These are phyloP conservation scores for Phaonia tiefii DNA, from an alignment of 2,888 invertebrate species.

Conservation along the genomic window DNA sequence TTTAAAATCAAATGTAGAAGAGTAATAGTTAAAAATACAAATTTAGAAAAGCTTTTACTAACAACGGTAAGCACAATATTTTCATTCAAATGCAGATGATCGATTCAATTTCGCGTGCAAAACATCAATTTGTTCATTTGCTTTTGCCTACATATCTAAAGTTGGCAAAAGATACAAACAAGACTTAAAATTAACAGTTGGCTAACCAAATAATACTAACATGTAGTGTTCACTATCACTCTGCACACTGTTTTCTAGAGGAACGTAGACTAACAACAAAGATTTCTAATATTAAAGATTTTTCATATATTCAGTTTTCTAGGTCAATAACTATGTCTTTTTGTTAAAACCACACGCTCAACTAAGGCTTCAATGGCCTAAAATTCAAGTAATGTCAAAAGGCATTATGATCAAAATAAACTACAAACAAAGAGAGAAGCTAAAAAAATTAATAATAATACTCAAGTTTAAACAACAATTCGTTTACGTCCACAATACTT, in stretches of 20 bases:
- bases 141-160: too few species aligned
- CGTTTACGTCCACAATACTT: too few species aligned
- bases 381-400: not conserved
- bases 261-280: too few species aligned
- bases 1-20: too few species aligned
- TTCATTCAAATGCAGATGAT: too few species aligned
- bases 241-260: not conserved
- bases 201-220: slow-evolving; percentile 16
- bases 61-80: too few species aligned
- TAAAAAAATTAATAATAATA: slow-evolving; percentile 1
- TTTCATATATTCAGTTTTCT: not conserved
- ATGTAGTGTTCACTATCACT: not conserved
- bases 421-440: not conserved
- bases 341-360: slow-evolving; percentile 8
- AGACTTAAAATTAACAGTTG: too few species aligned
- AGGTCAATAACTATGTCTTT: slow-evolving; percentile 59
- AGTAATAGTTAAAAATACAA: too few species aligned
- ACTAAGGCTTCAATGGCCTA: slow-evolving; percentile 11
- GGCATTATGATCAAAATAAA: not conserved
- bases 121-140: not conserved
- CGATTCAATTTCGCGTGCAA: not conserved
- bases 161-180: too few species aligned
- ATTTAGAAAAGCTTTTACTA: too few species aligned
- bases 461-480: not conserved
- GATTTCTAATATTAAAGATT: not conserved